Conservation (phyloP, 1,140 invertebrate species). For the Pseudomyrmex pallidus region DNA sequence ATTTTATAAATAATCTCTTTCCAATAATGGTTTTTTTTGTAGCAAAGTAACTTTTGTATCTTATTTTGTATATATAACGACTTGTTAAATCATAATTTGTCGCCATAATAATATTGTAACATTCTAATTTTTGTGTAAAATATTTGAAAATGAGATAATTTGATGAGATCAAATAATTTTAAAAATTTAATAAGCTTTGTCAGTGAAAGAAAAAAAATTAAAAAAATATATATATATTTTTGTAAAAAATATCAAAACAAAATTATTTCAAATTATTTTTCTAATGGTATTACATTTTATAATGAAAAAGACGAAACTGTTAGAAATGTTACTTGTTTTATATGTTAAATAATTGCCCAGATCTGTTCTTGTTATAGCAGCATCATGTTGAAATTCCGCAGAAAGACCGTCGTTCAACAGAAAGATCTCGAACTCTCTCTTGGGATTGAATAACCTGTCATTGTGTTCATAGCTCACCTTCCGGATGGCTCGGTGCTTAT, state of each 20-base stretch:
- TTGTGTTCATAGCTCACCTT: slow-evolving; percentile 58
- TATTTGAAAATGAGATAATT: background rate
- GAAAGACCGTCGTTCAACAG: slow-evolving; percentile 42
- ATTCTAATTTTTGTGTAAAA: too few species aligned
- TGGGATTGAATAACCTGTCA: slow-evolving; percentile 45
- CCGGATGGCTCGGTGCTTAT: slow-evolving; percentile 54
- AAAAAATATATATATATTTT: background rate
- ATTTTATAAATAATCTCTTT: too few species aligned
- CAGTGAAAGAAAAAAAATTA: background rate
- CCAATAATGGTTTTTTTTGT: too few species aligned
- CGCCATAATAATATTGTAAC: background rate
- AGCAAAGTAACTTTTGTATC: too few species aligned
- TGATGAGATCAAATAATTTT: background rate
- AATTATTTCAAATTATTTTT: too few species aligned
- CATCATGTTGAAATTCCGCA: slow-evolving; percentile 44
- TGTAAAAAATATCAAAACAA: background rate
- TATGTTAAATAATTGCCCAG: slow-evolving; percentile 53
- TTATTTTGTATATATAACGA: too few species aligned
- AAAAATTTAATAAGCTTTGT: background rate
- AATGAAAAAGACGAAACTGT: background rate
- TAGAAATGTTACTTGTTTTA: slow-evolving; percentile 7
- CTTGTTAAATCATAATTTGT: background rate
- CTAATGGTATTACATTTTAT: background rate
- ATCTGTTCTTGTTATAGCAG: slow-evolving; percentile 54
- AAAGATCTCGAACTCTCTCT: slow-evolving; percentile 35